phyloP scores from a whole-genome alignment of 2,113 vertebrate species.

The Labrus mixtus region DNA sequence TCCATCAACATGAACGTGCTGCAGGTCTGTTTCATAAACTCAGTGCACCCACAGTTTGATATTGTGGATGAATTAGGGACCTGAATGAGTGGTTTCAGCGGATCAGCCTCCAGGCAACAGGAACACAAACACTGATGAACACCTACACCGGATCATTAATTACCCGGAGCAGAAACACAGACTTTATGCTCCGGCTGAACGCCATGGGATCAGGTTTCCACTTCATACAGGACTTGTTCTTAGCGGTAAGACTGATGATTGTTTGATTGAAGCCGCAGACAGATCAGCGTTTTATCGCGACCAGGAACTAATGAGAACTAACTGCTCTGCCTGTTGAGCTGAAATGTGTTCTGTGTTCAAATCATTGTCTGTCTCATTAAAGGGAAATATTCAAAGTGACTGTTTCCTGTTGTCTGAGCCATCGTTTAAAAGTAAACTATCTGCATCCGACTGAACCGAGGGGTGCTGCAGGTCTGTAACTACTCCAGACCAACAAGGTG shows the following conservation, averaged over 20 bases:
- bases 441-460: slow-evolving; percentile 28
- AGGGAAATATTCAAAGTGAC: background rate
- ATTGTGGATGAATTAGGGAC: background rate
- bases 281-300: background rate
- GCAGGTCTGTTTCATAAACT: background rate
- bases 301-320: background rate
- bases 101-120: slow-evolving; percentile 5
- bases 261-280: slow-evolving; percentile 13
- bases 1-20: background rate
- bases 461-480: slow-evolving; percentile 26
- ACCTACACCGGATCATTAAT: slow-evolving; percentile 7
- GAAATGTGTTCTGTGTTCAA: background rate
- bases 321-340: too few relatives aligned
- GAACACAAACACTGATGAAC: slow-evolving; percentile 3
- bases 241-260: background rate
- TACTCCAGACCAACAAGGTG: slow-evolving; percentile 38
- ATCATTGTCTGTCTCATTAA: too few relatives aligned
- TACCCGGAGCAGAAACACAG: background rate
- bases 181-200: background rate
- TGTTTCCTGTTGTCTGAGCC: slow-evolving; percentile 22
- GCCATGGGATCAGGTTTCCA: background rate
- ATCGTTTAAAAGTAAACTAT: background rate
- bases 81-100: background rate
- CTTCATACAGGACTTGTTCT: background rate
- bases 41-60: background rate